These are phyloP conservation scores for Diachrysia chrysitis DNA, from an alignment of 2,888 invertebrate species.

Conservation along the genomic window DNA sequence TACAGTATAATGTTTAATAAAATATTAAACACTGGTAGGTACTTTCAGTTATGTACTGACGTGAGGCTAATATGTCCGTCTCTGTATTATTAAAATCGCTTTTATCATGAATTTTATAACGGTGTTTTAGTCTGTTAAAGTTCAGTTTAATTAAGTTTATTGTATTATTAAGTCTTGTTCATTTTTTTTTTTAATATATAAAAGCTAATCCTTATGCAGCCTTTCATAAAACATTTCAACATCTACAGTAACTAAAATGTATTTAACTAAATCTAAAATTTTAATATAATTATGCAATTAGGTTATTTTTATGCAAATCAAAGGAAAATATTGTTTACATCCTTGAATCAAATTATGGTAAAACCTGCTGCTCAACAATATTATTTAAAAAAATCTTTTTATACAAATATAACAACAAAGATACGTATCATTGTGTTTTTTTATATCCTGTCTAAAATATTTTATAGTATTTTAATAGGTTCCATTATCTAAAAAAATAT, in stretches of 20 bases:
- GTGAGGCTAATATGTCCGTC: too few relatives aligned
- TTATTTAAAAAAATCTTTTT: slow-evolving; percentile 3
- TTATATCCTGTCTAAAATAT: slow-evolving; percentile 16
- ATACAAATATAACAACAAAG: slow-evolving; percentile 14
- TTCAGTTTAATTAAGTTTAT: too few relatives aligned
- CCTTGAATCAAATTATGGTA: slow-evolving; percentile 9
- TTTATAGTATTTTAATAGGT: slow-evolving; percentile 47
- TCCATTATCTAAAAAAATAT: slow-evolving; percentile 16
- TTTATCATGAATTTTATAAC: too few relatives aligned
- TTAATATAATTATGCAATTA: background rate
- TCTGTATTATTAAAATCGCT: too few relatives aligned
- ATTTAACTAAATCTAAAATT: too few relatives aligned
- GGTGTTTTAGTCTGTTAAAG: too few relatives aligned
- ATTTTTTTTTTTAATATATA: too few relatives aligned
- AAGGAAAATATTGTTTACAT: background rate
- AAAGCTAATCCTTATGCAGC: too few relatives aligned
- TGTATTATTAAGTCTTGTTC: too few relatives aligned
- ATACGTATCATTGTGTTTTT: slow-evolving; percentile 18
- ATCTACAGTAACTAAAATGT: too few relatives aligned
- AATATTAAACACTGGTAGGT: slow-evolving; percentile 61
- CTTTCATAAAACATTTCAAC: too few relatives aligned
- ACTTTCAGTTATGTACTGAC: slow-evolving; percentile 44
- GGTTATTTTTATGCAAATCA: background rate
- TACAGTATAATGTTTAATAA: slow-evolving; percentile 58
- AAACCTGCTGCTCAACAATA: slow-evolving; percentile 10